Evolutionary conservation across 2,888 invertebrate species (phyloP).

Genomic region (Willowsia nigromaculata): DNA sequence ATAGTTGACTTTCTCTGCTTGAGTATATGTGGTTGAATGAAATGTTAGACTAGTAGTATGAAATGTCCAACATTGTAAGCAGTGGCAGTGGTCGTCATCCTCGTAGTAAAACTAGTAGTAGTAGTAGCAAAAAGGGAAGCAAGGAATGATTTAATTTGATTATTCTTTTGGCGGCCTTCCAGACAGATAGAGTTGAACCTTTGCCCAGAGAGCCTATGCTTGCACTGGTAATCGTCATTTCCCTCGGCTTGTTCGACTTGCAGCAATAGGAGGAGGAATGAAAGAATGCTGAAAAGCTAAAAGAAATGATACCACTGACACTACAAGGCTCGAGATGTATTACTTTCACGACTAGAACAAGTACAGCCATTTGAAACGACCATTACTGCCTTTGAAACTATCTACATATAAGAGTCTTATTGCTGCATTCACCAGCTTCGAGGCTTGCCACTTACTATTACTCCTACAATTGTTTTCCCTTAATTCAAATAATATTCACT

Average conservation of each 20-base stretch:
- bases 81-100: not conserved
- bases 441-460: not conserved
- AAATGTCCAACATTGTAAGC: not conserved
- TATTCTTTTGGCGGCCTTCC: constrained; percentile 78
- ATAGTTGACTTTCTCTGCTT: not conserved
- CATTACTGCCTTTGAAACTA: not conserved
- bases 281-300: constrained; percentile 58
- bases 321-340: constrained; percentile 51
- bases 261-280: constrained; percentile 41
- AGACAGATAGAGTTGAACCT: constrained; percentile 78
- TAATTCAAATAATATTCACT: constrained; percentile 3
- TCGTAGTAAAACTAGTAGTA: not conserved
- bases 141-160: constrained; percentile 78
- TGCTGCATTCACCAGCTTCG: not conserved
- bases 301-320: constrained; percentile 59
- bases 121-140: constrained; percentile 58
- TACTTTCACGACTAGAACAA: constrained; percentile 26
- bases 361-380: constrained; percentile 26
- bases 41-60: not conserved
- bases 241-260: constrained; percentile 53
- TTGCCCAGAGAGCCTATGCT: constrained; percentile 75
- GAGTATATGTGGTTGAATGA: not conserved
- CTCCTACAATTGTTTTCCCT: constrained; percentile 25
- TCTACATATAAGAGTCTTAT: not conserved
- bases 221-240: constrained; percentile 70